Evolutionary conservation across 2,113 vertebrate genomes (phyloP).

Genomic region (Plecturocebus donacophilus): DNA sequence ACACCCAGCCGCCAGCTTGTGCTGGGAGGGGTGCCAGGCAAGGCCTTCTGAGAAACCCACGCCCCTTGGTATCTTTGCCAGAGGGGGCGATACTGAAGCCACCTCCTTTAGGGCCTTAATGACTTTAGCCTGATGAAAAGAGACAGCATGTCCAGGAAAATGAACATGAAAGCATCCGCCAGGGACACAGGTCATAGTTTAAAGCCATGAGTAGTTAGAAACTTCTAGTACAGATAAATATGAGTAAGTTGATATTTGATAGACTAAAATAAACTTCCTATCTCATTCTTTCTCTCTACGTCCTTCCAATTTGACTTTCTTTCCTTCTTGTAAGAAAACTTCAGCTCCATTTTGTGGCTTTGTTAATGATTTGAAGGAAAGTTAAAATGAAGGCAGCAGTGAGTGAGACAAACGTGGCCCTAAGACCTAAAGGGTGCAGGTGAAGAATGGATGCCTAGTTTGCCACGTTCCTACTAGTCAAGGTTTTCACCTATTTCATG

Average conservation of each 20-base stretch:
- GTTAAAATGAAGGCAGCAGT: neutral
- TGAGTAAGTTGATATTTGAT: fast-evolving
- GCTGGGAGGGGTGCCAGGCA: fast-evolving
- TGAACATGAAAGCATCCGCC: neutral
- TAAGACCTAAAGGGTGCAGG: neutral
- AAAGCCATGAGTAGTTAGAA: neutral
- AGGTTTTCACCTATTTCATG: neutral
- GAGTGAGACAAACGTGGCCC: neutral
- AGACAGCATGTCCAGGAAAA: neutral
- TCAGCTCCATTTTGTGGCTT: neutral
- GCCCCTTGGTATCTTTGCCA: fast-evolving
- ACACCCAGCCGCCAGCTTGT: fast-evolving
- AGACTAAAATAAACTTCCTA: neutral
- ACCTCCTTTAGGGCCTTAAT: fast-evolving
- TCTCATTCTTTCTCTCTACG: neutral
- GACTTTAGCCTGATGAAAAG: neutral
- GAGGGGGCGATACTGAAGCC: neutral
- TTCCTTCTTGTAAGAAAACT: neutral
- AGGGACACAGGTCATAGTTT: neutral
- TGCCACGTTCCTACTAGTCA: neutral
- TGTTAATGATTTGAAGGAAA: neutral
- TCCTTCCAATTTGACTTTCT: neutral
- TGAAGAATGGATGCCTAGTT: too few species aligned
- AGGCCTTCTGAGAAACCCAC: neutral
- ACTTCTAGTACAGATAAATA: neutral